These are phyloP conservation scores for Ramphastos sulfuratus DNA, from an alignment of 2,113 vertebrate genomes.

Conservation along the genomic window DNA sequence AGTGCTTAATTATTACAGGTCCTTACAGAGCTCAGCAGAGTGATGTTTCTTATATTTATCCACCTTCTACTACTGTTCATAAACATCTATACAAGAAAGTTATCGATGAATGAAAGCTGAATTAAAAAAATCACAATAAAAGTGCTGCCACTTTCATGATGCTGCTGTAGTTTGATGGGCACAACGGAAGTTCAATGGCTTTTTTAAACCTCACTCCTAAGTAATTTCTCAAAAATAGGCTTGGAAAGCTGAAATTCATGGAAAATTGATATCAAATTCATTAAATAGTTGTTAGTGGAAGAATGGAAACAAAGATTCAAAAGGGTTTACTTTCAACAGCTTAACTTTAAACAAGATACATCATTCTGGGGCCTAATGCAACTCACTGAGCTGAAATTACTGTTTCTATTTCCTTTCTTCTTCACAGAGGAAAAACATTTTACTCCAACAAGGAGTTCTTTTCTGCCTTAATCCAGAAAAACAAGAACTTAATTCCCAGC, in stretches of 20 bases:
- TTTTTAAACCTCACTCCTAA: background rate
- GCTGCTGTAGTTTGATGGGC: background rate
- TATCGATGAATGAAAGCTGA: background rate
- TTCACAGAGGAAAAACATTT: background rate
- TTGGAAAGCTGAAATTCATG: background rate
- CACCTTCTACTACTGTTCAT: background rate
- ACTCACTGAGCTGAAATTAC: background rate
- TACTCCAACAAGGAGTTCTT: background rate
- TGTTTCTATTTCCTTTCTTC: background rate
- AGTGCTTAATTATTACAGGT: constrained; percentile 17
- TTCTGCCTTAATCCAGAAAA: background rate
- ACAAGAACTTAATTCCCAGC: too few relatives aligned
- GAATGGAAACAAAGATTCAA: background rate
- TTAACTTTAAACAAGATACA: background rate
- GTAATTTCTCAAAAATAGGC: background rate
- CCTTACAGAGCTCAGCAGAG: background rate
- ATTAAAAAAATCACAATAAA: background rate
- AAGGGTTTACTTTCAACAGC: background rate
- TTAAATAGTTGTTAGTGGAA: background rate
- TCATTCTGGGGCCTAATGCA: background rate
- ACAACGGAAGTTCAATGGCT: background rate
- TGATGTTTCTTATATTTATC: background rate
- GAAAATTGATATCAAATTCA: background rate
- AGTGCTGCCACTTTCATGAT: background rate
- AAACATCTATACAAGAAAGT: background rate